phyloP scores from a whole-genome alignment of 1,140 invertebrate species.

The Leptopilina boulardi region DNA sequence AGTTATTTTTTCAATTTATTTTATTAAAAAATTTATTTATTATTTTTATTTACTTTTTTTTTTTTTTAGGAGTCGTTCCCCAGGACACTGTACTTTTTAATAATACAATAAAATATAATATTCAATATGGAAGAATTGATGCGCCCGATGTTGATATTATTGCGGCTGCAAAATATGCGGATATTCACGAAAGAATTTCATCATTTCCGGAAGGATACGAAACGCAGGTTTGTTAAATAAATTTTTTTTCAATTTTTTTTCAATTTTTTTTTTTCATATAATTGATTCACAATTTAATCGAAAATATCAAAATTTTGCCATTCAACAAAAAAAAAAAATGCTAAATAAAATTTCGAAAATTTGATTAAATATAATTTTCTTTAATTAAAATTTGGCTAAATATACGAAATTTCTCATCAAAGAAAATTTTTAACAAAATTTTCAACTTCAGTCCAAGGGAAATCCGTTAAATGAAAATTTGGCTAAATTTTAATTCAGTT shows the following conservation, averaged over 20 bases:
- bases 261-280: constrained; percentile 34
- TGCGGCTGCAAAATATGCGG: constrained; percentile 91
- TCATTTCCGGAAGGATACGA: constrained; percentile 93
- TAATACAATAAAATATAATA: constrained; percentile 96
- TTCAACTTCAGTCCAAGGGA: too few species aligned
- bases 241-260: constrained; percentile 39
- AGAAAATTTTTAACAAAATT: too few species aligned
- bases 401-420: too few species aligned
- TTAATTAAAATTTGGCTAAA: too few species aligned
- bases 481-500: too few species aligned
- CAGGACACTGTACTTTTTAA: constrained; percentile 99
- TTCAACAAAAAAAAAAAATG: too few species aligned
- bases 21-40: constrained; percentile 26
- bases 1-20: constrained; percentile 32
- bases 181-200: constrained; percentile 95
- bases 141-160: constrained; percentile 90
- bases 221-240: constrained; percentile 79
- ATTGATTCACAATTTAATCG: constrained; percentile 36
- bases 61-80: constrained; percentile 87
- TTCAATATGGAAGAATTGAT: constrained; percentile 91
- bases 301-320: too few species aligned
- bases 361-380: too few species aligned
- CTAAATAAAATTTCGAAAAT: too few species aligned
- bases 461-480: too few species aligned
- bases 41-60: constrained; percentile 18